A percentile compares a stretch with the other conserved stretches of the same genome.
Evolutionary conservation across 1,140 invertebrate genomes (phyloP).

Genomic region (Hyles vespertilio): DNA sequence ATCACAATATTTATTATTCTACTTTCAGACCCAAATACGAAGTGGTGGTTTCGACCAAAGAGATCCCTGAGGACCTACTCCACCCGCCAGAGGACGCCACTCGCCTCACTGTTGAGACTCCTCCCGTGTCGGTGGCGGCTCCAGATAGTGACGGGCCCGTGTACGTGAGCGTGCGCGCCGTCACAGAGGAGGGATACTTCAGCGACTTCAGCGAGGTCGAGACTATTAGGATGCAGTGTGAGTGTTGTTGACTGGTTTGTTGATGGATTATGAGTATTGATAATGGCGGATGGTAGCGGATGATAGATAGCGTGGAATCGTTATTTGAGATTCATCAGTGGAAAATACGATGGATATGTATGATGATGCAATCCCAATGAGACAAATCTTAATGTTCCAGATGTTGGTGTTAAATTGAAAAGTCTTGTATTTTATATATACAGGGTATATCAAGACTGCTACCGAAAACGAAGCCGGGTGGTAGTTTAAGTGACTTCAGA

Average conservation of each 20-base stretch:
- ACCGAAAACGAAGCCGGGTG: too few relatives aligned
- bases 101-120: conserved; percentile 58
- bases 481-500: too few relatives aligned
- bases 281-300: too few relatives aligned
- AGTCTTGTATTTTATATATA: too few relatives aligned
- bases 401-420: too few relatives aligned
- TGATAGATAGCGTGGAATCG: too few relatives aligned
- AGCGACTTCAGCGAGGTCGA: conserved; percentile 80
- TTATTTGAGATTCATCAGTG: too few relatives aligned
- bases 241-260: conserved; percentile 26
- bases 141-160: conserved; percentile 73
- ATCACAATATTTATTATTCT: background rate
- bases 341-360: too few relatives aligned
- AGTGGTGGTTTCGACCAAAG: conserved; percentile 78
- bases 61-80: conserved; percentile 53
- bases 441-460: too few relatives aligned
- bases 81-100: conserved; percentile 72
- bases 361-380: too few relatives aligned
- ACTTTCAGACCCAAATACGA: conserved; percentile 78
- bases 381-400: too few relatives aligned
- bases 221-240: conserved; percentile 63
- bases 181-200: conserved; percentile 79
- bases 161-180: conserved; percentile 80
- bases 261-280: too few relatives aligned
- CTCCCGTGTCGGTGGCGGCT: conserved; percentile 76